Base-by-base conservation (phyloP, 1,140 invertebrate genomes). In the Sminthurinus signatus region DNA sequence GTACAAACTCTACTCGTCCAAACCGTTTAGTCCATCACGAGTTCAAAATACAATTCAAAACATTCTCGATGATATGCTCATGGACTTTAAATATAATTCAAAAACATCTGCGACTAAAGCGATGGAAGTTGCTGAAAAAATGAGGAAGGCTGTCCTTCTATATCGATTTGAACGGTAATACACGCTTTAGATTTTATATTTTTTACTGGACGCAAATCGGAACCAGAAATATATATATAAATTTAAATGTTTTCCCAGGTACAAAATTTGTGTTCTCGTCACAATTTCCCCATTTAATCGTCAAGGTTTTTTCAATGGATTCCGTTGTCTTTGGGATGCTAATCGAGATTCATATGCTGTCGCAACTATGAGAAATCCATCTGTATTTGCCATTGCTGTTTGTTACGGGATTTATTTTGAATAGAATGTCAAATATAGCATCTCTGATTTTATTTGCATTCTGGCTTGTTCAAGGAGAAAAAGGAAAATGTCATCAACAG, bases 61-160 rank as follows among this genome's bases (percentile, higher is more conserved):
- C 17, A 59, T 57, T 8, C 27, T 65, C 48, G 57, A 65, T 15
- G 63, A 65, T n/a, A 65, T 65, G 63, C 48, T 65, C 17, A 12
- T 17, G 15, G 46, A 44, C 2, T 48, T 54, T 14, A 55, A 60
- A 28, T 65, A 65, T 36, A 31, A 29, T 23, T 25, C 63, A 1
- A 46, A 65, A 23, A 52, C 28, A 12, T 39, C 44, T 15, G 57
- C 23, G 8, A 28, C 15, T 15, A 42, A 51, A 23, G 56, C 63
- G 1, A 51, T 42, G 36, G 48, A 65, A 44, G 42, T 65, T 39
- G 63, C 63, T 5, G 63, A 65, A 23, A 65, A 55, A 32, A 58
- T 65, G 5, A n/a, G 63, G 23, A 19, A 27, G 8, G 44, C 43
- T 14, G 57, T 65, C 17, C 28, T 65, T 1, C 32, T 27, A 27